A percentile compares a stretch with the other conserved stretches of the same genome.
These are phyloP conservation scores for Tribolium madens DNA, from an alignment of 1,140 invertebrate genomes.

Conservation along the genomic window DNA sequence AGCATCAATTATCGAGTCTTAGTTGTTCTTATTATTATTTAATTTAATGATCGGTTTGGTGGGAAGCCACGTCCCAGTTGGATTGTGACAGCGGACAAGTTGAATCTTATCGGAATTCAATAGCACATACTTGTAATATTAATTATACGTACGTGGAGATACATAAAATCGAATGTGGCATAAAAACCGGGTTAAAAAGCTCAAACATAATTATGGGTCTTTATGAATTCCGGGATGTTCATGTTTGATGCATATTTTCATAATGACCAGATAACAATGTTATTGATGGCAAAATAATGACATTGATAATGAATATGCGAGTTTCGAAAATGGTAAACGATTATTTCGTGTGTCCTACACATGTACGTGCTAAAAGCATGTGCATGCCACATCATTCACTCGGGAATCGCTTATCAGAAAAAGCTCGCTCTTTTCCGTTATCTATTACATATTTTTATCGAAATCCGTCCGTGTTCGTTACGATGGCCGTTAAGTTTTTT, in stretches of 20 bases:
- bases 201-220: slow-evolving; percentile 31
- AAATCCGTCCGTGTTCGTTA: slow-evolving; percentile 9
- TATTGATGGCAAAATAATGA: slow-evolving; percentile 35
- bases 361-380: neutral
- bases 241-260: slow-evolving; percentile 42
- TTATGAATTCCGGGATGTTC: slow-evolving; percentile 21
- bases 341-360: slow-evolving; percentile 10
- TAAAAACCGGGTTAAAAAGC: neutral
- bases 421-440: slow-evolving; percentile 1
- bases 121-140: slow-evolving; percentile 31
- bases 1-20: neutral
- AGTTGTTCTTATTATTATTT: slow-evolving; percentile 11
- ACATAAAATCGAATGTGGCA: slow-evolving; percentile 5
- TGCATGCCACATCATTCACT: slow-evolving; percentile 5
- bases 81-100: neutral
- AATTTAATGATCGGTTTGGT: slow-evolving; percentile 11
- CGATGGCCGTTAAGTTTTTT: neutral
- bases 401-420: neutral
- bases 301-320: slow-evolving; percentile 41
- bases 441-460: neutral
- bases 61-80: neutral
- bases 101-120: slow-evolving; percentile 20
- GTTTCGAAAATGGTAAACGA: slow-evolving; percentile 5
- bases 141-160: slow-evolving; percentile 23
- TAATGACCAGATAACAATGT: slow-evolving; percentile 36